Percentiles rank a stretch among this genome's conserved stretches.
Conservation (phyloP, 2,797 vertebrate species). For the Macrochelys suwanniensis region DNA sequence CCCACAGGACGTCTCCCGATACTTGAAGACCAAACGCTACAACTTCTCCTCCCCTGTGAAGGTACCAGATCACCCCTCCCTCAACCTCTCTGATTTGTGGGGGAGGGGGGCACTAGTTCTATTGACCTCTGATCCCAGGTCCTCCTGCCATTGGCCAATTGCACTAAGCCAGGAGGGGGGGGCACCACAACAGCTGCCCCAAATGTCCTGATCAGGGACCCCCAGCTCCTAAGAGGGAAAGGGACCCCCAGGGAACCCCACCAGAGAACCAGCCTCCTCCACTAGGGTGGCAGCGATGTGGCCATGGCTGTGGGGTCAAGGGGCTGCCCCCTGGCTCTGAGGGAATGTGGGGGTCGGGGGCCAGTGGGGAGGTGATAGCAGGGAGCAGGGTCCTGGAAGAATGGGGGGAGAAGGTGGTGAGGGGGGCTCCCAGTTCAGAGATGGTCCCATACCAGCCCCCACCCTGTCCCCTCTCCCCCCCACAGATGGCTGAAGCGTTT, state of each 20-base stretch:
- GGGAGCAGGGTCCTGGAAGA: neutral
- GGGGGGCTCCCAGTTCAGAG: neutral
- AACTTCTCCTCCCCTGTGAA: neutral
- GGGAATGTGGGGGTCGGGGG: neutral
- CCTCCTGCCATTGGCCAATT: neutral
- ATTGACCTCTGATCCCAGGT: neutral
- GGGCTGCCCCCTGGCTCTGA: neutral
- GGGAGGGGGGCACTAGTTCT: neutral
- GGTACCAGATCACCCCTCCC: neutral
- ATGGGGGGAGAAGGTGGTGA: neutral
- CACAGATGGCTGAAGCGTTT: neutral
- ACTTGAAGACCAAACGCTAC: neutral
- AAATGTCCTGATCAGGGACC: neutral
- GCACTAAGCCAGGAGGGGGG: neutral
- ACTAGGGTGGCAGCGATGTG: neutral
- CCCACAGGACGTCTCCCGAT: neutral
- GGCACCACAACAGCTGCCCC: neutral
- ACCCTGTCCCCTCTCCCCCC: neutral
- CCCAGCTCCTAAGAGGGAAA: neutral
- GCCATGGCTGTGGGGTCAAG: neutral
- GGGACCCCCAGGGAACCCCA: neutral
- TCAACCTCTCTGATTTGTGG: neutral
- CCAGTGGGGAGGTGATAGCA: neutral
- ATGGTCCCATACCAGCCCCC: neutral
- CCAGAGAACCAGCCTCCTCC: neutral